Evolutionary conservation across 1,140 invertebrate genomes (phyloP), one percentile per base, ranked within the genome.

Genomic region (Phymorhynchus buccinoides): DNA sequence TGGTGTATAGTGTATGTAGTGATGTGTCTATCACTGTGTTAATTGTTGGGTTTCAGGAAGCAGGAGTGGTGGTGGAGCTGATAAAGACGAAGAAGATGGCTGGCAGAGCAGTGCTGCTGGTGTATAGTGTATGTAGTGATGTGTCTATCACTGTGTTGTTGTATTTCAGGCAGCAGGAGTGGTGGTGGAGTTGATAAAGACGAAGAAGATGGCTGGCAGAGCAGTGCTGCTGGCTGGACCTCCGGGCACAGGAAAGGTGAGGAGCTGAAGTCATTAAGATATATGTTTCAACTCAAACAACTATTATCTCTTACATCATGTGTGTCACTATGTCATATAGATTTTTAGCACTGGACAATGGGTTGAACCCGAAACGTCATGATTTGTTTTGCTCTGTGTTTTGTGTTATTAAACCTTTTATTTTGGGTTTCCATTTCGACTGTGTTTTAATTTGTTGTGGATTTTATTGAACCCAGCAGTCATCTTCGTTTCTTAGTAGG

Each of bases 81-180:
- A 99, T 99, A 81, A 96, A 96, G 91, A 96, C 96, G 14, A 99
- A 99, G 93, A 99, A 98, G 93, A 99, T 99, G 98, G 97, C 99
- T 85, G 99, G 99, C 0, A 93, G 99, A 89, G 99, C 98, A 37
- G 95, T 99, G 22, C 93, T 99, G 1, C 93, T 99, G 77, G 99
- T n/a, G n/a, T n/a, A n/a, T n/a, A n/a, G n/a, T n/a, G n/a, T n/a
- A n/a, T n/a, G n/a, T n/a, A n/a, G n/a, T n/a, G n/a, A n/a, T n/a
- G n/a, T n/a, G n/a, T n/a, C n/a, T n/a, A n/a, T n/a, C n/a, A n/a
- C n/a, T n/a, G n/a, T n/a, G n/a, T 48, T 18, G 7, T 48, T 48
- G 56, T 62, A 27, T 87, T 95, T 82, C 90, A 98, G 97, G 98
- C 98, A 87, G 98, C 98, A 83, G 99, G 99, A 37, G 96, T 99